Evolutionary conservation across 2,113 vertebrate species (phyloP).

Genomic region (Trogon melanurus): DNA sequence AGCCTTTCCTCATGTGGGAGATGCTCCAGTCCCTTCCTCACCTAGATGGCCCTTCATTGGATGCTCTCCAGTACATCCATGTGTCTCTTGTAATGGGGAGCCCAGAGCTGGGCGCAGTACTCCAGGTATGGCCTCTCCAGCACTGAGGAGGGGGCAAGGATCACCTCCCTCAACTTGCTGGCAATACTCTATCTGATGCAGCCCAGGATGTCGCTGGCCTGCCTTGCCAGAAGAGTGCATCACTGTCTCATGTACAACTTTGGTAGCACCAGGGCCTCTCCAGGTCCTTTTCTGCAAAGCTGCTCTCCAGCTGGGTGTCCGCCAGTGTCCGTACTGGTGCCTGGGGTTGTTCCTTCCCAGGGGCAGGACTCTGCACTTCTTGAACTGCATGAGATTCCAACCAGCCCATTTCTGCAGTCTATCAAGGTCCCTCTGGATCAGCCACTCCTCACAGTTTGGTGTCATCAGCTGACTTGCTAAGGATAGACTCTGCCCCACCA

Average conservation of each 20-base stretch:
- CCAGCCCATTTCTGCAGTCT: not conserved
- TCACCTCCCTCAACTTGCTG: not conserved
- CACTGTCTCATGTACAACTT: not conserved
- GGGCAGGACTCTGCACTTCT: not conserved
- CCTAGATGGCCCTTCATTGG: fast-evolving
- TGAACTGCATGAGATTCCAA: not conserved
- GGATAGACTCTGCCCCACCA: not conserved
- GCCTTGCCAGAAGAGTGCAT: not conserved
- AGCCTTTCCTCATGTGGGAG: not conserved
- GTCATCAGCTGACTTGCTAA: not conserved
- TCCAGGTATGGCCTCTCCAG: not conserved
- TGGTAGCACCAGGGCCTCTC: fast-evolving
- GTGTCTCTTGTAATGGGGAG: not conserved
- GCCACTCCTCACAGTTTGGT: not conserved
- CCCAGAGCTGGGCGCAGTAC: not conserved
- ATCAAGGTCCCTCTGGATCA: not conserved
- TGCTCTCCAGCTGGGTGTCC: not conserved
- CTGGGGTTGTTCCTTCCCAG: not conserved
- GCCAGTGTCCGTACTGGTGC: not conserved
- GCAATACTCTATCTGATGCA: not conserved
- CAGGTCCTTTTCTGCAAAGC: not conserved
- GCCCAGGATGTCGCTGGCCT: not conserved
- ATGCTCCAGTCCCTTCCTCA: not conserved
- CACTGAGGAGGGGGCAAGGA: not conserved
- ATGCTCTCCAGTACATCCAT: not conserved